These are phyloP conservation scores for Schizothorax lantsangensis DNA, from an alignment of 2,797 vertebrate genomes.

Conservation along the genomic window DNA sequence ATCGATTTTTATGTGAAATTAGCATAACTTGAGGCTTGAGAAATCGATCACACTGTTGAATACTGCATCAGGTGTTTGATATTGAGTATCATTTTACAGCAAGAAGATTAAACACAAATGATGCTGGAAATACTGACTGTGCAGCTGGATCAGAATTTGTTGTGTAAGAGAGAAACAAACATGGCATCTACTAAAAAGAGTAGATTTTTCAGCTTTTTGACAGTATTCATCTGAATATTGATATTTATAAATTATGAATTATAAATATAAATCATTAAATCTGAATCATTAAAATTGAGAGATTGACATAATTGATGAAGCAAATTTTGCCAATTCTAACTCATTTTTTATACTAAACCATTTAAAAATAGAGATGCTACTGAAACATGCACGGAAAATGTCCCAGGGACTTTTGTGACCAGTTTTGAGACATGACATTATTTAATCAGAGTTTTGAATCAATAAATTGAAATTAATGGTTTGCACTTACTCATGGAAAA, in stretches of 20 bases:
- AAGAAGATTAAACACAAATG: not conserved
- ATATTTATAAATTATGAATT: too few species aligned
- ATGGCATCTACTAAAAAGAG: not conserved
- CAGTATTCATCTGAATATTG: too few species aligned
- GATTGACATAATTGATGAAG: not conserved
- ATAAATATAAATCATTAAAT: too few species aligned
- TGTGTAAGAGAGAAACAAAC: not conserved
- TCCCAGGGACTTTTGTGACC: not conserved
- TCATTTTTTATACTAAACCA: too few species aligned
- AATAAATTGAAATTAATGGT: not conserved
- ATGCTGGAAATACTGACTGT: not conserved
- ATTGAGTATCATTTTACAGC: slow-evolving; percentile 14
- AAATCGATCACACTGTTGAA: not conserved
- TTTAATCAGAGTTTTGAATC: not conserved
- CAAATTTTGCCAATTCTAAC: not conserved
- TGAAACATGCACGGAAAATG: not conserved
- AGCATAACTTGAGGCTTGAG: not conserved
- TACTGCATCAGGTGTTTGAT: slow-evolving; percentile 36
- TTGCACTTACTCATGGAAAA: not conserved
- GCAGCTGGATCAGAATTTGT: not conserved
- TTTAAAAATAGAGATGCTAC: not conserved
- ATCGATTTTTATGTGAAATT: slow-evolving; percentile 28
- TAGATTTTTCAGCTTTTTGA: not conserved
- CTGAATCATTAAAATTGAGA: not conserved
- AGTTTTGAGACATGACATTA: not conserved